phyloP scores from a whole-genome alignment of 2,113 vertebrate genomes.

The Laticauda colubrina region DNA sequence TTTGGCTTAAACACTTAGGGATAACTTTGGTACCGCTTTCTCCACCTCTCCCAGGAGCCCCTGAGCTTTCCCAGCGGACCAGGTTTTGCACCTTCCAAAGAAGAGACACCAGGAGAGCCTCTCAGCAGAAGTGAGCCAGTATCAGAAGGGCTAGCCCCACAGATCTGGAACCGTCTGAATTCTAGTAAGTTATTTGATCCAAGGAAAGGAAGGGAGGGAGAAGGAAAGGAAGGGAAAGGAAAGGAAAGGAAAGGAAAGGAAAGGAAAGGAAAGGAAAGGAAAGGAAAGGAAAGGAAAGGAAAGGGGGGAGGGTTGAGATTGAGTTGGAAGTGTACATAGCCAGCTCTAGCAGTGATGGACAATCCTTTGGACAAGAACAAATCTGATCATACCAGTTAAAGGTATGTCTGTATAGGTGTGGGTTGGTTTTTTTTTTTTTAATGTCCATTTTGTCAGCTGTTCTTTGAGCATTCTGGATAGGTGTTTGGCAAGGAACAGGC shows the following conservation, averaged over 20 bases:
- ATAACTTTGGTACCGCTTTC: background rate
- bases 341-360: too few relatives aligned
- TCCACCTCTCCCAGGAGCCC: conserved; percentile 44
- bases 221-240: too few relatives aligned
- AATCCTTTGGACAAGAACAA: background rate
- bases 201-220: background rate
- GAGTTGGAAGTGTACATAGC: background rate
- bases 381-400: background rate
- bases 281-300: too few relatives aligned
- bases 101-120: conserved; percentile 43
- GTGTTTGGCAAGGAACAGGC: background rate
- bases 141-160: conserved; percentile 58
- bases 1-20: background rate
- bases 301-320: background rate
- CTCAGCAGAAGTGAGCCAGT: conserved; percentile 34
- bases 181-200: conserved; percentile 42
- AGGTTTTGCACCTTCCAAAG: conserved; percentile 51
- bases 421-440: background rate
- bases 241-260: too few relatives aligned
- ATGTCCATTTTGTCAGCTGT: background rate
- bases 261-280: too few relatives aligned
- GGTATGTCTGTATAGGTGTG: background rate
- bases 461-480: too few relatives aligned
- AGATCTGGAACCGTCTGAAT: conserved; percentile 62
- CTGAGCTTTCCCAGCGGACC: conserved; percentile 49